Conservation (phyloP, 2,888 invertebrate genomes). For the Zele albiditarsus region DNA sequence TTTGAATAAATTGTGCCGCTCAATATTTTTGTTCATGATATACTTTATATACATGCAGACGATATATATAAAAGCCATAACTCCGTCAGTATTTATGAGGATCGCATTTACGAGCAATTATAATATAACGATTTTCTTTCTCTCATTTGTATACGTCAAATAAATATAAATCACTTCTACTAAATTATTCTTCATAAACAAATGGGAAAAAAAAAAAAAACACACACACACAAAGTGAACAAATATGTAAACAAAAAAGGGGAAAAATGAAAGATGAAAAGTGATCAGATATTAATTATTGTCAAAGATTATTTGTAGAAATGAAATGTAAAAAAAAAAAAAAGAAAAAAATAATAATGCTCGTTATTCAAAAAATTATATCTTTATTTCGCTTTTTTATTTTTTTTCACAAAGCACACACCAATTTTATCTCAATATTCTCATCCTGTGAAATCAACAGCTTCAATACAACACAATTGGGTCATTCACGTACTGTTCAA, state of each 20-base stretch:
- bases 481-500: slow-evolving; percentile 5
- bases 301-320: slow-evolving; percentile 11
- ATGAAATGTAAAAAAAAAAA: background rate
- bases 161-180: background rate
- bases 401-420: background rate
- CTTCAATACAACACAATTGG: slow-evolving; percentile 7
- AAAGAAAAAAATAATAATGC: slow-evolving; percentile 3
- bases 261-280: background rate
- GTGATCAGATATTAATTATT: slow-evolving; percentile 5
- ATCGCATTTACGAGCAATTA: slow-evolving; percentile 6
- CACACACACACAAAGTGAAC: background rate
- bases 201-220: background rate
- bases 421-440: background rate
- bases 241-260: background rate
- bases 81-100: background rate
- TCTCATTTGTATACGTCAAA: background rate
- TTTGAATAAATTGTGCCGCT: slow-evolving; percentile 4
- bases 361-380: background rate
- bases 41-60: background rate
- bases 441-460: background rate
- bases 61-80: background rate
- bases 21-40: background rate
- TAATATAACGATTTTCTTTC: background rate
- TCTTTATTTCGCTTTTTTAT: background rate
- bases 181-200: background rate